Evolutionary conservation across 2,797 vertebrate genomes (phyloP).

Genomic region (Oophaga sylvatica): DNA sequence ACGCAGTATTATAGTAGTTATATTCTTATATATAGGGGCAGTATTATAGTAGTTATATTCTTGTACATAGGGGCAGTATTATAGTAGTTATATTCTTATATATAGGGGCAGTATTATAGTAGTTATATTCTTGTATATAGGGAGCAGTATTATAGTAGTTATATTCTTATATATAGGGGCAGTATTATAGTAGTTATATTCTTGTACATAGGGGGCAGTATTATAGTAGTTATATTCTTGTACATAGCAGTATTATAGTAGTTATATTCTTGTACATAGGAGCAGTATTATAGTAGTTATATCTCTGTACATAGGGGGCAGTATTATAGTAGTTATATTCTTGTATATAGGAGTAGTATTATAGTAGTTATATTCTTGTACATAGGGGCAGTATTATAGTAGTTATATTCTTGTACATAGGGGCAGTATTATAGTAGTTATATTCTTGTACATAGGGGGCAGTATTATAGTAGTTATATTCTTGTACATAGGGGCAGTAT

Average conservation of each 20-base stretch:
- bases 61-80: neutral
- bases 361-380: neutral
- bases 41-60: slow-evolving; percentile 6
- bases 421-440: neutral
- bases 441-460: too few species aligned
- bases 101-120: too few species aligned
- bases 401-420: too few species aligned
- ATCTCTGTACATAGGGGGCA: too few species aligned
- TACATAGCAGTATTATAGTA: neutral
- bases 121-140: neutral
- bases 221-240: neutral
- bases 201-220: too few species aligned
- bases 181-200: neutral
- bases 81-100: neutral
- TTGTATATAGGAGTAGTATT: too few species aligned
- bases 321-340: neutral
- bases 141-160: neutral
- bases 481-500: too few species aligned
- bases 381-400: neutral
- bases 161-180: too few species aligned
- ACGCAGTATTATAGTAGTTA: neutral
- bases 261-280: too few species aligned
- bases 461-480: neutral
- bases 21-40: too few species aligned
- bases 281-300: neutral